Evolutionary conservation across 2,113 vertebrate species (phyloP).

Genomic region (Suncus etruscus): DNA sequence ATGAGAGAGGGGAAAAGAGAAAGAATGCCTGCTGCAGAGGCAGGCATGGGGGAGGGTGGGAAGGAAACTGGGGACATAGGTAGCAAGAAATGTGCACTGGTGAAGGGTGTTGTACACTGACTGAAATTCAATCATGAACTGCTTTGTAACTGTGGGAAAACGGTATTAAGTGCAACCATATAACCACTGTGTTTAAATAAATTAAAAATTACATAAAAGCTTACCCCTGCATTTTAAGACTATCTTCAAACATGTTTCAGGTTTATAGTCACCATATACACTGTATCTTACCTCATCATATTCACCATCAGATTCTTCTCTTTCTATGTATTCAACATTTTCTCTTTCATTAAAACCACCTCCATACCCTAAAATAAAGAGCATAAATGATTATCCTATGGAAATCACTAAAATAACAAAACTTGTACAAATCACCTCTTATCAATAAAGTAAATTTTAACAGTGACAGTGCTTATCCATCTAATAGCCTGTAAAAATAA

Average conservation of each 20-base stretch:
- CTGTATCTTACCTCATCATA: slow-evolving; percentile 94
- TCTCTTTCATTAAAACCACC: slow-evolving; percentile 99
- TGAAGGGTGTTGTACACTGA: too few relatives aligned
- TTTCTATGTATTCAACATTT: slow-evolving; percentile 98
- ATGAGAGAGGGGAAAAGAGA: too few relatives aligned
- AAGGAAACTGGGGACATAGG: too few relatives aligned
- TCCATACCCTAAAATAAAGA: slow-evolving; percentile 92
- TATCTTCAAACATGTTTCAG: neutral
- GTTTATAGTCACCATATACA: neutral
- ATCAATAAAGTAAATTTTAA: slow-evolving; percentile 3
- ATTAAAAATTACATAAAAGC: neutral
- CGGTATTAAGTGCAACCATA: too few relatives aligned
- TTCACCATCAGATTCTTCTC: slow-evolving; percentile 99
- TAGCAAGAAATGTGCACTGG: too few relatives aligned
- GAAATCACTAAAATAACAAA: slow-evolving; percentile 35
- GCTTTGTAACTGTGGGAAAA: too few relatives aligned
- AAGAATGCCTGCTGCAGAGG: too few relatives aligned
- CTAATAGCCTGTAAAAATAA: too few relatives aligned
- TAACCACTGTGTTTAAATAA: too few relatives aligned
- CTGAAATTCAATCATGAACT: too few relatives aligned
- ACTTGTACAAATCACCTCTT: neutral
- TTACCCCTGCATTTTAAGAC: neutral
- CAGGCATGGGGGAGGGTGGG: too few relatives aligned
- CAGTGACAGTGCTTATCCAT: neutral
- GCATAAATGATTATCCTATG: neutral